phyloP scores from a whole-genome alignment of 1,140 invertebrate genomes.

The Atopsyche davidsoni region DNA sequence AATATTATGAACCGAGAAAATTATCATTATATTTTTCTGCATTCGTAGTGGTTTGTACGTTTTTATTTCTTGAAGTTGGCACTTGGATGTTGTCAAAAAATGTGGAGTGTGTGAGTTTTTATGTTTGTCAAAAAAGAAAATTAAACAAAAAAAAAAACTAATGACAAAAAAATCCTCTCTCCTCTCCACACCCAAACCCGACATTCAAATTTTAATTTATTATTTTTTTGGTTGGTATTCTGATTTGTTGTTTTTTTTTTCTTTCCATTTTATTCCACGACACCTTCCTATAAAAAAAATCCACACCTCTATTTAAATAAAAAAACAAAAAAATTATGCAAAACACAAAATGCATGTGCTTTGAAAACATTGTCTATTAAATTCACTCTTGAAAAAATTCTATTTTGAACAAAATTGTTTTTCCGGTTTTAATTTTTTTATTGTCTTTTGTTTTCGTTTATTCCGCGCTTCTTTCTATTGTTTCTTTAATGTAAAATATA shows the following conservation, averaged over 20 bases:
- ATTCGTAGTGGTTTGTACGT: too few relatives aligned
- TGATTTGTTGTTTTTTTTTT: constrained; percentile 29
- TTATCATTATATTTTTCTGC: too few relatives aligned
- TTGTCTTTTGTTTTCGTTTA: constrained; percentile 36
- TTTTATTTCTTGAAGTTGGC: too few relatives aligned
- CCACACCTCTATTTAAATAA: neutral
- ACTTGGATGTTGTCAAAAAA: too few relatives aligned
- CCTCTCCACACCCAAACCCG: constrained; percentile 18
- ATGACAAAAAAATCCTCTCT: constrained; percentile 23
- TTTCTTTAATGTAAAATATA: too few relatives aligned
- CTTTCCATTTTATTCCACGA: constrained; percentile 23
- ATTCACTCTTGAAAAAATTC: too few relatives aligned
- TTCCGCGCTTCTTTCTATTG: constrained; percentile 15
- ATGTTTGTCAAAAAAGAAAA: constrained; percentile 11
- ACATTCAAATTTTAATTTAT: constrained; percentile 27
- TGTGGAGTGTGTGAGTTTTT: constrained; percentile 17
- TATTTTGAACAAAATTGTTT: too few relatives aligned
- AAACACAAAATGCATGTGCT: too few relatives aligned
- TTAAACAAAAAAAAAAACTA: constrained; percentile 31
- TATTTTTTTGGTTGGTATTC: constrained; percentile 27
- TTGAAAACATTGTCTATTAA: too few relatives aligned
- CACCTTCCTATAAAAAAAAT: constrained; percentile 12
- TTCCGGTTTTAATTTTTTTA: constrained; percentile 34
- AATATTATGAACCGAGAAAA: too few relatives aligned
- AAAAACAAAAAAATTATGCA: neutral